Base-by-base conservation (phyloP, 2,888 invertebrate genomes). In the Leptothorax acervorum region DNA sequence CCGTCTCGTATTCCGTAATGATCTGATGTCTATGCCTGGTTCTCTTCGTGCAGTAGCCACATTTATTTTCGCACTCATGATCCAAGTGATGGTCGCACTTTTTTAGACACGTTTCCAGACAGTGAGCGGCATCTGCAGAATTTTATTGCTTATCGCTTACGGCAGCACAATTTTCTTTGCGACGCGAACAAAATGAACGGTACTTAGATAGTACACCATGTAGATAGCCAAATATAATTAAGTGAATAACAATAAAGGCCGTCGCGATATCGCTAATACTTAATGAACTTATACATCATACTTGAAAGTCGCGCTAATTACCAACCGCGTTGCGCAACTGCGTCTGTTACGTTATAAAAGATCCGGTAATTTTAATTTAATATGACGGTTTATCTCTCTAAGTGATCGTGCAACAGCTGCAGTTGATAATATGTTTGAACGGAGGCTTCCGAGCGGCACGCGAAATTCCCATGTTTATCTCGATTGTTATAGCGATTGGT, bases 1-100 rank as follows among this genome's bases (percentile, higher is more conserved):
- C 90, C 45, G 84, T 89, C 31, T 92, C 93, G 42, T 92, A 92
- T 76, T 94, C 92, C 6, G 92, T 92, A 39, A 93, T 92, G 35
- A 91, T 87, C 31, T 92, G 92, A 35, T 92, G 91, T 4, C 88
- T 93, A 35, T 93, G 91, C 66, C 91, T 93, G 6, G 90, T 87
- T 39, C 89, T 93, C 55, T 85, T 92, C 62, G 90, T 85, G 82
- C 94, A 94, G 48, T 90, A 88, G 2, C 42, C 53, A n/a, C 90
- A 90, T 5, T 62, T 62, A 53, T 86, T 85, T 65, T 93, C 90
- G 83, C 94, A 94, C 0, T 93, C 92, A 39, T 91, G n/a, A 0
- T 48, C 62, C 71, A n/a, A 8, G 23, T 42, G 55, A 9, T 9
- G 0, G 0, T 76, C 68, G 57, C 91, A 89, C 55, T 75, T 70